Evolutionary conservation across 2,888 invertebrate genomes (phyloP), one percentile per base, ranked within the genome.

Genomic region (Dynastes grantii): DNA sequence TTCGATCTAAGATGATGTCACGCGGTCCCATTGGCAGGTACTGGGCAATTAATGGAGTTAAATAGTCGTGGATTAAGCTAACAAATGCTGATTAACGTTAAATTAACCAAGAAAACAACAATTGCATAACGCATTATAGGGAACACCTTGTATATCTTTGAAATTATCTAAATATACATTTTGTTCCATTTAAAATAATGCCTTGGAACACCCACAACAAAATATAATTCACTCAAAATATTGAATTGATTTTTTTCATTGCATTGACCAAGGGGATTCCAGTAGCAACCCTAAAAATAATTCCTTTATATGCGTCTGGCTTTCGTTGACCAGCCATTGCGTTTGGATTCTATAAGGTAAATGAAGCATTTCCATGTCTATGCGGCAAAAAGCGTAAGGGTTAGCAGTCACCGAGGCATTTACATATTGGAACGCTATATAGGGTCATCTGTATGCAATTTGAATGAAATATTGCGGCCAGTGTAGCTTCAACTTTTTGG

Each of bases 321-420:
- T 84, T 55, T 55, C 16, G 83, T 81, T 82, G 81, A 81, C 85
- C 83, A 86, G 86, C 45, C 45, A 45, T 45, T 45, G 45, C 45
- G 45, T 45, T 45, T 8, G 45, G 11, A 11, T 86, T 85, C 83
- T 83, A 86, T 85, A 85, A 85, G 87, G 86, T 87, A 88, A 88
- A 88, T 88, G 88, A 88, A 86, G 86, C 88, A 86, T 86, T 84
- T 82, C 86, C 83, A 84, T 83, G 84, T 85, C 81, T 71, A 16
- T 22, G 49, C 55, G 71, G 71, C 40, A 83, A 82, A 82, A 83
- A 84, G 84, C 85, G 84, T 83, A 87, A 87, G 87, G 87, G 87
- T 87, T 87, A 87, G 85, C 85, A 8, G 27, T 63, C 61, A 65
- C 65, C 53, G 32, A 11, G 45, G 61, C 77, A 77, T 77, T 77